These are phyloP conservation scores for Tachypleus tridentatus DNA, from an alignment of 1,140 invertebrate species.

Conservation along the genomic window DNA sequence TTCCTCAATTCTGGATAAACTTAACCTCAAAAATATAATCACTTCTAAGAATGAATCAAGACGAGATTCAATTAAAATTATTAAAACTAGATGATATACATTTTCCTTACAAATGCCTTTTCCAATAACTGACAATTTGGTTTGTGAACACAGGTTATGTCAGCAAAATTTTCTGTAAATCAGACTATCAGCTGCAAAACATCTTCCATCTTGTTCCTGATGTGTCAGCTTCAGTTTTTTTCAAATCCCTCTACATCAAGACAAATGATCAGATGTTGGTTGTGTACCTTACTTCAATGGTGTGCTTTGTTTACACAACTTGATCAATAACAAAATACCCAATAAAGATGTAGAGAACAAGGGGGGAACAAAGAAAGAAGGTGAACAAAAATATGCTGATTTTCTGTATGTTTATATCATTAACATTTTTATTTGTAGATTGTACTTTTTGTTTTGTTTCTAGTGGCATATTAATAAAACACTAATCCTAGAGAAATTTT, in stretches of 20 bases:
- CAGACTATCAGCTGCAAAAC: constrained; percentile 92
- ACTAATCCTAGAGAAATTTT: too few relatives aligned
- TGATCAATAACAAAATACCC: constrained; percentile 97
- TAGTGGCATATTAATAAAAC: too few relatives aligned
- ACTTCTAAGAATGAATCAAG: too few relatives aligned
- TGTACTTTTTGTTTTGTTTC: too few relatives aligned
- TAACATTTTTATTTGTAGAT: too few relatives aligned
- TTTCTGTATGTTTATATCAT: too few relatives aligned
- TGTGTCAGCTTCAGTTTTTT: constrained; percentile 79
- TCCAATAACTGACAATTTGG: not conserved
- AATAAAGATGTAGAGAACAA: constrained; percentile 73
- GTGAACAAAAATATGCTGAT: too few relatives aligned
- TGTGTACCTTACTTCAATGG: constrained; percentile 90
- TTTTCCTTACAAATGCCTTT: too few relatives aligned
- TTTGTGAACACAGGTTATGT: constrained; percentile 45
- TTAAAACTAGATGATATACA: too few relatives aligned
- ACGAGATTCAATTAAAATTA: too few relatives aligned
- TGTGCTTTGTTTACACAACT: constrained; percentile 95
- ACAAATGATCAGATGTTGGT: constrained; percentile 99
- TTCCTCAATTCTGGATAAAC: too few relatives aligned
- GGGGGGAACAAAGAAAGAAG: constrained; percentile 9
- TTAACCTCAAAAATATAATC: too few relatives aligned
- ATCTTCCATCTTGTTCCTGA: constrained; percentile 97
- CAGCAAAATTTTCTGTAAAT: constrained; percentile 85
- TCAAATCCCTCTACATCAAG: constrained; percentile 92